Evolutionary conservation across 2,797 vertebrate species (phyloP).

Genomic region (Danio tinwini): DNA sequence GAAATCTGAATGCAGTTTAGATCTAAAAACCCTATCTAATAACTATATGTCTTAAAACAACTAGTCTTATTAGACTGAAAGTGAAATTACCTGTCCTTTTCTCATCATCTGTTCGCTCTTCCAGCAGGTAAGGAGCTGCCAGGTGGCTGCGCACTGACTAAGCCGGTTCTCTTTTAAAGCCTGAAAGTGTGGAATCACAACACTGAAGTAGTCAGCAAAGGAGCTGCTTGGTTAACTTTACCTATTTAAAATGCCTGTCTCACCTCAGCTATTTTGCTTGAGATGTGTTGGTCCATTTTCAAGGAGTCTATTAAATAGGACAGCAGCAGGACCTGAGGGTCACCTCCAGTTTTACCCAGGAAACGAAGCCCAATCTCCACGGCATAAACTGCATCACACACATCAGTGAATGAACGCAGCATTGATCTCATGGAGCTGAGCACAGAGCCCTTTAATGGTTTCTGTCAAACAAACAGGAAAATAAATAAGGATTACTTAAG

Average conservation of each 20-base stretch:
- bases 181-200: constrained; percentile 55
- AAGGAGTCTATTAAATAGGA: constrained; percentile 70
- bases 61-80: neutral
- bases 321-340: constrained; percentile 60
- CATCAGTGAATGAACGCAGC: constrained; percentile 75
- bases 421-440: constrained; percentile 61
- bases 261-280: constrained; percentile 74
- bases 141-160: constrained; percentile 72
- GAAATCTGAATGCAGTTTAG: neutral
- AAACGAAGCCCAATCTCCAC: constrained; percentile 76
- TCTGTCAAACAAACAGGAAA: constrained; percentile 58
- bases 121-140: constrained; percentile 81
- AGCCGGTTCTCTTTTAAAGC: constrained; percentile 71
- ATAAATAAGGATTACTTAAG: neutral
- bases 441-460: constrained; percentile 70
- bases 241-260: neutral
- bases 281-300: constrained; percentile 72
- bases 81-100: constrained; percentile 69
- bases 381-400: constrained; percentile 70
- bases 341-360: constrained; percentile 73
- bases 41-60: neutral
- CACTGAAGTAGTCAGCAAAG: neutral
- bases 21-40: too few species aligned
- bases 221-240: neutral
- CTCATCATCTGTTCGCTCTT: constrained; percentile 78